A percentile compares a stretch with the other conserved stretches of the same genome.
These are phyloP conservation scores for Athetis lepigone DNA, from an alignment of 2,888 invertebrate species.

Conservation along the genomic window DNA sequence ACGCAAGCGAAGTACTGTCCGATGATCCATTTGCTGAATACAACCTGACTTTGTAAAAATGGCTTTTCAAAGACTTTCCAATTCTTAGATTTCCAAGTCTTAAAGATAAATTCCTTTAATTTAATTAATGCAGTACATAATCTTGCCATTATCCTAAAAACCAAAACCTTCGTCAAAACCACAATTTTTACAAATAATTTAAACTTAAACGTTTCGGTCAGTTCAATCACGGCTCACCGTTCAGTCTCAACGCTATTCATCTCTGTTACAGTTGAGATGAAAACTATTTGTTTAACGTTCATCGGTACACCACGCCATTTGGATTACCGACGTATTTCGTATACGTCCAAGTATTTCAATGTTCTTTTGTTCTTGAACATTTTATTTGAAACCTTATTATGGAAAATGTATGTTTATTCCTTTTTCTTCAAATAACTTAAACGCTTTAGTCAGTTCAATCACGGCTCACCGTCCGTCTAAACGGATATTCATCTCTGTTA, in stretches of 20 bases:
- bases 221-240: constrained; percentile 6
- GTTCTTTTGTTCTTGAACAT: constrained; percentile 7
- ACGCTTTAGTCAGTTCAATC: constrained; percentile 1
- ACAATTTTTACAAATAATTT: background rate
- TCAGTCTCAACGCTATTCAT: constrained; percentile 25
- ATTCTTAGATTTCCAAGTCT: too few species aligned
- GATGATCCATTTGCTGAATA: too few species aligned
- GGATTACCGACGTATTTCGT: constrained; percentile 39
- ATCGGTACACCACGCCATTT: constrained; percentile 31
- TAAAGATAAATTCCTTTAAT: too few species aligned
- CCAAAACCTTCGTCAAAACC: background rate
- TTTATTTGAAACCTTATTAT: background rate
- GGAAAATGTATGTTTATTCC: too few species aligned
- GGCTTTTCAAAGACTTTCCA: too few species aligned
- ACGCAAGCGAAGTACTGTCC: too few species aligned
- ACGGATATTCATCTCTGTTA: constrained; percentile 25
- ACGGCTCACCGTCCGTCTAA: constrained; percentile 8
- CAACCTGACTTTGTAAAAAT: too few species aligned
- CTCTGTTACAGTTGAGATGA: constrained; percentile 23
- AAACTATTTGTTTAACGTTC: constrained; percentile 62
- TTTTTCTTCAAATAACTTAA: too few species aligned
- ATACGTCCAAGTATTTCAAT: background rate
- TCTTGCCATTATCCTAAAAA: background rate
- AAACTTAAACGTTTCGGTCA: background rate
- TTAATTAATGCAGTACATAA: too few species aligned